Base-by-base conservation (phyloP, 2,797 vertebrate species). In the Carduelis carduelis region DNA sequence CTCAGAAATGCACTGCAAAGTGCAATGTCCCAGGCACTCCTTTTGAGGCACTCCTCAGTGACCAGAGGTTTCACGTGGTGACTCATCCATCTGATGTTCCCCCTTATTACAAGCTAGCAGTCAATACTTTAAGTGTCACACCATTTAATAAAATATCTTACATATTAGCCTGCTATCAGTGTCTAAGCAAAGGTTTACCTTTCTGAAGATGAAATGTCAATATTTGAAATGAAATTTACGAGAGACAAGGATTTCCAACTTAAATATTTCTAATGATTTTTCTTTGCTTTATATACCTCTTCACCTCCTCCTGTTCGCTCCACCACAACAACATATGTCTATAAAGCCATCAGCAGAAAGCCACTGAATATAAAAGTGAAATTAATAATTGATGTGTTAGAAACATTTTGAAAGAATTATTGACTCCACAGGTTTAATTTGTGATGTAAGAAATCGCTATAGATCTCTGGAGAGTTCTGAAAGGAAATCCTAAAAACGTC, bases 331-430 rank as follows among this genome's bases (percentile, higher is more conserved):
- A 46, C 21, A 43, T 12, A 44, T 8, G 27, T 7, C 12, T 79
- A 44, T 47, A 84, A 88, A 91, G 8, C 11, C 32, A 68, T 59
- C 50, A 65, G 37, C 14, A 71, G 24, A 77, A 91, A 91, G 21
- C 43, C 34, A 55, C 20, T 39, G 43, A 80, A 57, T 16, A 35
- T n/a, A 80, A 77, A 91, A 44, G 14, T 21, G 46, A 78, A 88
- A 71, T 95, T 81, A 93, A 87, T 90, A 93, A 90, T 72, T 75
- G 20, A 93, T 93, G 15, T 34, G 5, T 47, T 71, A 75, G 35
- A 90, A 86, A 57, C 3, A 47, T 71, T 75, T 86, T 64, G 14
- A 75, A 94, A 79, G 34, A 71, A 43, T n/a, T 59, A 86, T 56
- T 65, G 89, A 68, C 57, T 77, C 24, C 16, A 32, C 3, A 32